Base-by-base conservation (phyloP, 2,888 invertebrate species). In the Desoria tigrina region DNA sequence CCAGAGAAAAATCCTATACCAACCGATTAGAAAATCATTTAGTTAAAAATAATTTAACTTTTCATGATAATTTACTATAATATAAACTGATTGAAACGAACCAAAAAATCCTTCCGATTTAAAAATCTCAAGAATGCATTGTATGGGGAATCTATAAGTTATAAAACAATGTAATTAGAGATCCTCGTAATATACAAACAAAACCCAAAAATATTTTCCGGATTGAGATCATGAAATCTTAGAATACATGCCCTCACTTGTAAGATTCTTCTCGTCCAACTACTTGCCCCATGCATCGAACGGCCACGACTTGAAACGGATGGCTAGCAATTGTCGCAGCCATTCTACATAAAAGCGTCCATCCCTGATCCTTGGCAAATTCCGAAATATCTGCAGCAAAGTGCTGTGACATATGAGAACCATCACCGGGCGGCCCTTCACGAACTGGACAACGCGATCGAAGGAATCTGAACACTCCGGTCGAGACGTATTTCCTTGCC, bases 241-340 rank as follows among this genome's bases (percentile, higher is more conserved):
- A n/a, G n/a, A n/a, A n/a, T 32, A 32, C 4, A 32, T 32, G 32
- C 32, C 32, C 11, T 32, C 11, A 61, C 62, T 57, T 53, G 54
- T 53, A 18, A 23, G 53, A 51, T 23, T 58, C 61, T n/a, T 39
- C 21, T 2, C 58, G 51, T n/a, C 42, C 32, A 24, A 24, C 24
- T 21, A n/a, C 4, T 14, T 9, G 9, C n/a, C 94, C 94, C 90
- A 97, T 94, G 86, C 91, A 91, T 77, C 97, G 86, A 61, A 95
- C 82, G 65, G 92, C 89, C 73, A 96, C 89, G 51, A 97, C 95
- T 79, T 94, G 91, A 81, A 97, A 90, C 59, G 97, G 97, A 78
- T 97, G 93, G 61, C 92, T 89, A 24, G 89, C 87, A 69, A 94
- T 82, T 66, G 94, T 88, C 32, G 64, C 69, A 18, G 58, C 67